These are phyloP conservation scores for Pantherophis vulpinus DNA, from an alignment of 2,797 vertebrate genomes.

Conservation along the genomic window DNA sequence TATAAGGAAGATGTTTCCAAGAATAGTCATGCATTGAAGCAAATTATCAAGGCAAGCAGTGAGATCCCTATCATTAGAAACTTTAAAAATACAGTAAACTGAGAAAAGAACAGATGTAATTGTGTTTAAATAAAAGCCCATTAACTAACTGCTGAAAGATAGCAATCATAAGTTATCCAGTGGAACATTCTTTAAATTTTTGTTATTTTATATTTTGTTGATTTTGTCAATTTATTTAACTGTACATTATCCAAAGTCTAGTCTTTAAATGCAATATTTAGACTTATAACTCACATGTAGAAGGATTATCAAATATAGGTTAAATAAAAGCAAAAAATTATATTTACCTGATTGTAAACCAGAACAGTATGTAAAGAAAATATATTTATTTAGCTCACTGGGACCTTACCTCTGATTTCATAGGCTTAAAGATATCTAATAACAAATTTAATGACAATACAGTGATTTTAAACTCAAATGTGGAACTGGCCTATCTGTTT, in stretches of 20 bases:
- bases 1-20: conserved; percentile 15
- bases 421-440: background rate
- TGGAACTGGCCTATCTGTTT: background rate
- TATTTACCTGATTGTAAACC: background rate
- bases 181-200: background rate
- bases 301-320: background rate
- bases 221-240: background rate
- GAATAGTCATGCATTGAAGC: conserved; percentile 10
- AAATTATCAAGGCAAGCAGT: conserved; percentile 20
- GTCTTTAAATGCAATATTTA: background rate
- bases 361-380: background rate
- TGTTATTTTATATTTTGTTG: background rate
- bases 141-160: conserved; percentile 5
- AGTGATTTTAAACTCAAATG: background rate
- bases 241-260: background rate
- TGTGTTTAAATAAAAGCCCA: conserved; percentile 28
- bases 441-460: background rate
- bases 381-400: background rate
- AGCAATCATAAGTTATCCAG: background rate
- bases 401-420: background rate
- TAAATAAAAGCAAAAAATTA: background rate
- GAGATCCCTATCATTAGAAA: conserved; percentile 22
- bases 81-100: conserved; percentile 30
- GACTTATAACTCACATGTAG: background rate
- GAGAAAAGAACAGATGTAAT: conserved; percentile 25